These are phyloP conservation scores for Rhinoderma darwinii DNA, from an alignment of 2,113 vertebrate species.

Conservation along the genomic window DNA sequence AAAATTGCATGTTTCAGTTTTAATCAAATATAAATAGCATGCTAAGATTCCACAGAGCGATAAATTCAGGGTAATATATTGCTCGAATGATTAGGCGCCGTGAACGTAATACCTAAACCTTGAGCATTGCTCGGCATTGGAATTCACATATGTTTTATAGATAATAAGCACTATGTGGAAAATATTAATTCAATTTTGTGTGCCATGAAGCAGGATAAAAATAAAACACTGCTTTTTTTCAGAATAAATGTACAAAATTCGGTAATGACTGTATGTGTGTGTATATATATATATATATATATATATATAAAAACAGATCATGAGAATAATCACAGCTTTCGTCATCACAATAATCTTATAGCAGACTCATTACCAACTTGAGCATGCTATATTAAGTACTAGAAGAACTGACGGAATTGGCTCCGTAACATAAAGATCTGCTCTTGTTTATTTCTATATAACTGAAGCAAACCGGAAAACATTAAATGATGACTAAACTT, in stretches of 20 bases:
- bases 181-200: slow-evolving; percentile 35
- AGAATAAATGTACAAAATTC: not conserved
- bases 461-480: too few relatives aligned
- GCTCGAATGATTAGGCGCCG: not conserved
- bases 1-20: slow-evolving; percentile 3
- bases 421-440: too few relatives aligned
- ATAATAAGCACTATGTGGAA: slow-evolving; percentile 2
- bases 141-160: not conserved
- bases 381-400: not conserved
- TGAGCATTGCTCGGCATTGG: not conserved
- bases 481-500: too few relatives aligned
- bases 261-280: not conserved
- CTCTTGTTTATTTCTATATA: too few relatives aligned
- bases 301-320: too few relatives aligned
- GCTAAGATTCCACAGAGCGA: not conserved
- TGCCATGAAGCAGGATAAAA: slow-evolving; percentile 6
- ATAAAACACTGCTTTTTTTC: slow-evolving; percentile 13
- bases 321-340: not conserved
- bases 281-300: too few relatives aligned
- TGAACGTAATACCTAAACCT: not conserved
- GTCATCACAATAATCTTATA: not conserved
- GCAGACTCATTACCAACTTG: not conserved
- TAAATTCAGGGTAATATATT: not conserved
- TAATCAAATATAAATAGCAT: not conserved
- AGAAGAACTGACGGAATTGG: too few relatives aligned